Percentiles rank a stretch among this genome's conserved stretches.
phyloP scores from a whole-genome alignment of 2,888 invertebrate genomes.

The Acheta domesticus region DNA sequence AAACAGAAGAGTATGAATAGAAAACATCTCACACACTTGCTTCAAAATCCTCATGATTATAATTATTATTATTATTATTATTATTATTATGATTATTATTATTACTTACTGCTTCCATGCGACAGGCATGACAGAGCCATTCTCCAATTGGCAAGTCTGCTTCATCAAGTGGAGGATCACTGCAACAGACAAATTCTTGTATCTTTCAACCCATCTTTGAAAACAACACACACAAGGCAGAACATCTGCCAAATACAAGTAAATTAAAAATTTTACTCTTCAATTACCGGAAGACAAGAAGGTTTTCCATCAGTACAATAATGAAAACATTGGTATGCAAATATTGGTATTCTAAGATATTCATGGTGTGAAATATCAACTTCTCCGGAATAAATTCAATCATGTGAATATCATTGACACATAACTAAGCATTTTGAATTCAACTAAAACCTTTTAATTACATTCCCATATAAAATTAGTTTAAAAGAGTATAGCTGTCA shows the following conservation, averaged over 20 bases:
- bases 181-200: conserved; percentile 46
- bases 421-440: too few species aligned
- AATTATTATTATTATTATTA: too few species aligned
- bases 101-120: conserved; percentile 37
- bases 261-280: not conserved
- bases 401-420: too few species aligned
- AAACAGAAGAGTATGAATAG: not conserved
- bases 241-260: not conserved
- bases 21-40: too few species aligned
- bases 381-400: too few species aligned
- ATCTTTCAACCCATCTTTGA: not conserved
- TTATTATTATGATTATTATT: not conserved
- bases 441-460: too few species aligned
- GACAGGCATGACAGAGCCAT: conserved; percentile 87
- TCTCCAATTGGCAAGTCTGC: conserved; percentile 85
- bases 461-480: too few species aligned
- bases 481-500: too few species aligned
- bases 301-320: too few species aligned
- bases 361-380: too few species aligned
- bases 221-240: not conserved
- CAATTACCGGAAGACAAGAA: not conserved
- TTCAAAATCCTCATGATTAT: not conserved
- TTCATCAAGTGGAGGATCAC: conserved; percentile 89
- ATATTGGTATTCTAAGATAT: too few species aligned
- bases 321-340: too few species aligned